Evolutionary conservation across 2,888 invertebrate genomes (phyloP).

Genomic region (Lasioglossum malachurum): DNA sequence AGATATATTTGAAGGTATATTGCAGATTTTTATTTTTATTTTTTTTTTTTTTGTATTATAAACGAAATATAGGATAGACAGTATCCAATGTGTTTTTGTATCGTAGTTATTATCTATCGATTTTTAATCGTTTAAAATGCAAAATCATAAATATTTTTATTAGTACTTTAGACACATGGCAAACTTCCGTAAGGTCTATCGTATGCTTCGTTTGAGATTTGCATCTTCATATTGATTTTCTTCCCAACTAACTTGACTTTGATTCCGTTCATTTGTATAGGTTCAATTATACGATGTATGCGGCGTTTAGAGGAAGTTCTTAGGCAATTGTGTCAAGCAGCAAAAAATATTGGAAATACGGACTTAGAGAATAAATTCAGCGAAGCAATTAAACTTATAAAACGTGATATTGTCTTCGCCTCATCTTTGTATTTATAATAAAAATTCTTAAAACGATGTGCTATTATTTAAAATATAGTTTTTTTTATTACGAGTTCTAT

Average conservation of each 20-base stretch:
- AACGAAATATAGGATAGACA: slow-evolving; percentile 6
- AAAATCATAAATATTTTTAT: background rate
- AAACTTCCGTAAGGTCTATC: background rate
- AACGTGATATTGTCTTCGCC: slow-evolving; percentile 99
- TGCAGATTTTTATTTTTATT: slow-evolving; percentile 6
- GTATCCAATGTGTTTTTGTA: slow-evolving; percentile 7
- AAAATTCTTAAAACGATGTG: slow-evolving; percentile 55
- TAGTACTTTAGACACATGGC: background rate
- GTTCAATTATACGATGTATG: slow-evolving; percentile 96
- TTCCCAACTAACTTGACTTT: slow-evolving; percentile 8
- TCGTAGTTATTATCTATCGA: background rate
- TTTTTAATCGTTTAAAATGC: background rate
- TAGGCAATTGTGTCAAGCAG: slow-evolving; percentile 97
- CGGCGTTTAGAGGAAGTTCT: slow-evolving; percentile 97
- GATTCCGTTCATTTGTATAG: slow-evolving; percentile 80
- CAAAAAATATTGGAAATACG: slow-evolving; percentile 98
- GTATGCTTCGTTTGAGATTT: background rate
- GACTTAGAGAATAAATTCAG: slow-evolving; percentile 98
- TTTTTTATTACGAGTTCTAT: slow-evolving; percentile 57
- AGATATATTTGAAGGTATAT: slow-evolving; percentile 96
- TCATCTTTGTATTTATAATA: slow-evolving; percentile 96
- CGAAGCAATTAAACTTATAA: slow-evolving; percentile 95
- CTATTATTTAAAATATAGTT: slow-evolving; percentile 51
- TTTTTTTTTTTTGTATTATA: slow-evolving; percentile 13
- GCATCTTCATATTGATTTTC: slow-evolving; percentile 7